A percentile compares a stretch with the other conserved stretches of the same genome.
Conservation (phyloP, 1,140 invertebrate species). For the Drosophila nigrodunni region DNA sequence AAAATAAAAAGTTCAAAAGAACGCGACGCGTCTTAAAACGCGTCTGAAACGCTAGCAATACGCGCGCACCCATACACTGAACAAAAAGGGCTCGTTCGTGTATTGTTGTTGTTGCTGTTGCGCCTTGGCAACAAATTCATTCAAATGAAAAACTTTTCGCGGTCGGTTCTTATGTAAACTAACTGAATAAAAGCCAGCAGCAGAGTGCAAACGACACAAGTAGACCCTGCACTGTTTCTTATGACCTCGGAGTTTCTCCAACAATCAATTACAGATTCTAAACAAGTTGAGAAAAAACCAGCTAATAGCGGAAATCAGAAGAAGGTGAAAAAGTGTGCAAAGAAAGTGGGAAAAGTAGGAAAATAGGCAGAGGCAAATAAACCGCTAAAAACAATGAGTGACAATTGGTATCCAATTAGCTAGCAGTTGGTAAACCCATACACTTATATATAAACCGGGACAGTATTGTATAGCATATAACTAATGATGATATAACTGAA, state of each 20-base stretch:
- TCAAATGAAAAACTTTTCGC: not conserved
- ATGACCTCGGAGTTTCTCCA: no score
- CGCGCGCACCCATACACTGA: constrained; percentile 38
- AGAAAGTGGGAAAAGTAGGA: not conserved
- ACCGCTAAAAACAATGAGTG: constrained; percentile 38
- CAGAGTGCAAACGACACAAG: not conserved
- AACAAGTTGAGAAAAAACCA: no score
- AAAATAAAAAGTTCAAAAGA: constrained; percentile 62
- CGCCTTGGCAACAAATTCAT: constrained; percentile 25
- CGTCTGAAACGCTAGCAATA: constrained; percentile 47
- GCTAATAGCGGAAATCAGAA: not conserved
- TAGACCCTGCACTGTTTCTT: no score
- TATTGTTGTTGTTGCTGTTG: constrained; percentile 14
- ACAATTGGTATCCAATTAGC: constrained; percentile 44
- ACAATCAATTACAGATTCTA: no score
- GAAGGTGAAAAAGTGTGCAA: not conserved
- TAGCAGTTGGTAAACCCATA: constrained; percentile 4
- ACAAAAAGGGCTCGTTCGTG: constrained; percentile 68
- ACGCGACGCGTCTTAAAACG: constrained; percentile 34
- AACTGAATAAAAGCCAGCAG: constrained; percentile 11
- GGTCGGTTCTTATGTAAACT: constrained; percentile 55
- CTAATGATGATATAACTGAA: constrained; percentile 20
- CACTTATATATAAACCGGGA: constrained; percentile 4
- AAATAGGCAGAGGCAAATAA: not conserved
- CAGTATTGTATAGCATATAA: not conserved